These are phyloP conservation scores for Forbesichthys agassizii DNA, from an alignment of 2,113 vertebrate genomes.

Conservation along the genomic window DNA sequence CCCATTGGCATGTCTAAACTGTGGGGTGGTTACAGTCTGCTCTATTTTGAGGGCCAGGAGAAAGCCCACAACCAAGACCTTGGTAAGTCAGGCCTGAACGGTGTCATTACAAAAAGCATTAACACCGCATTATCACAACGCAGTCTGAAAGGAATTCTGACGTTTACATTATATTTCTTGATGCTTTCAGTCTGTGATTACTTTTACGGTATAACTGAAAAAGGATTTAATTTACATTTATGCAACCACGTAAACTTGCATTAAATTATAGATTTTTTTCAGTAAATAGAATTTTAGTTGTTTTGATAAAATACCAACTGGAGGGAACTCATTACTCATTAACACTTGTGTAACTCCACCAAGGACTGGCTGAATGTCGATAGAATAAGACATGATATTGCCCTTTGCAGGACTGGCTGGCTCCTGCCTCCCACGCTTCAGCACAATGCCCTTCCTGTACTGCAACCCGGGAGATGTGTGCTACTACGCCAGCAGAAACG, in stretches of 20 bases:
- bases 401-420: constrained; percentile 85
- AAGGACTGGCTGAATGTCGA: neutral
- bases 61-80: constrained; percentile 98
- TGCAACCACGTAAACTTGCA: no score
- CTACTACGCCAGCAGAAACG: constrained; percentile 94
- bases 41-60: constrained; percentile 96
- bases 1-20: constrained; percentile 92
- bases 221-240: no score
- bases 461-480: constrained; percentile 95
- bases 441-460: constrained; percentile 97
- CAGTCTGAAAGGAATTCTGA: no score
- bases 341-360: no score
- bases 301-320: no score
- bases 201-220: no score
- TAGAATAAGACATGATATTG: constrained; percentile 1
- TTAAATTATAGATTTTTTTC: no score
- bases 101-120: neutral
- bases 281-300: no score
- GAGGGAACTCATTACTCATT: no score
- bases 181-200: no score
- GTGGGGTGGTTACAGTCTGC: constrained; percentile 95
- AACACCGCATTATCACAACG: no score
- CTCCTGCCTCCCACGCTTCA: constrained; percentile 92
- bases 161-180: no score
- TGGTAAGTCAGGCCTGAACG: constrained; percentile 72